These are phyloP conservation scores for Columba guinea DNA, from an alignment of 2,797 vertebrate species.

Conservation along the genomic window DNA sequence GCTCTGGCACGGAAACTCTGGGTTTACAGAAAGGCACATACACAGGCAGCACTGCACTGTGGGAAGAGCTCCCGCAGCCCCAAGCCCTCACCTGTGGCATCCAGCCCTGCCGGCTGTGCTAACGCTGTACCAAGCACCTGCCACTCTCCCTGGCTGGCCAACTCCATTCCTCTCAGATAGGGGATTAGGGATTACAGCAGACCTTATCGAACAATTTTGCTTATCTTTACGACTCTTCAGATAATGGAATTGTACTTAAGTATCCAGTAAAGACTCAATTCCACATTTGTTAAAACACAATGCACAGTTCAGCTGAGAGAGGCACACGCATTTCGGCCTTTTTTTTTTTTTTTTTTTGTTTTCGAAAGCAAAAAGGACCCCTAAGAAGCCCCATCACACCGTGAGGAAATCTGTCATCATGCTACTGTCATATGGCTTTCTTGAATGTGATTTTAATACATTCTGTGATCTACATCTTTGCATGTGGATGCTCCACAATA, in stretches of 20 bases:
- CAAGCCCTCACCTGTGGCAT: not conserved
- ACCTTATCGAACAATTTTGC: not conserved
- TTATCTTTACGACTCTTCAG: not conserved
- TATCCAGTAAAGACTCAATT: not conserved
- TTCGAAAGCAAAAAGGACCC: not conserved
- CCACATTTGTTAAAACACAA: not conserved
- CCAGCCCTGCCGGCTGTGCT: not conserved
- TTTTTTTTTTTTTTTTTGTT: not conserved
- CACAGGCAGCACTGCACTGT: not conserved
- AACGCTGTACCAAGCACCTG: fast-evolving
- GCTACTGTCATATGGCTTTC: not conserved
- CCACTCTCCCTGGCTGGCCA: not conserved
- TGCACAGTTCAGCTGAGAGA: not conserved
- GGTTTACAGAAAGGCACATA: not conserved
- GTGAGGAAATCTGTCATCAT: not conserved
- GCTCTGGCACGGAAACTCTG: not conserved
- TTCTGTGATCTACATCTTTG: not conserved
- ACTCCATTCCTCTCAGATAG: not conserved
- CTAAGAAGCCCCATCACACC: not conserved
- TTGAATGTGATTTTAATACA: not conserved
- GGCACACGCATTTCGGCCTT: not conserved
- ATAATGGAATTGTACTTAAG: not conserved
- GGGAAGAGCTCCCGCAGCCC: not conserved
- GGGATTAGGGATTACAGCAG: not conserved
- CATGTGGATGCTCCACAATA: not conserved